Conservation (phyloP, 64 coral and sea anemone species). For the Montipora efflorescens region DNA sequence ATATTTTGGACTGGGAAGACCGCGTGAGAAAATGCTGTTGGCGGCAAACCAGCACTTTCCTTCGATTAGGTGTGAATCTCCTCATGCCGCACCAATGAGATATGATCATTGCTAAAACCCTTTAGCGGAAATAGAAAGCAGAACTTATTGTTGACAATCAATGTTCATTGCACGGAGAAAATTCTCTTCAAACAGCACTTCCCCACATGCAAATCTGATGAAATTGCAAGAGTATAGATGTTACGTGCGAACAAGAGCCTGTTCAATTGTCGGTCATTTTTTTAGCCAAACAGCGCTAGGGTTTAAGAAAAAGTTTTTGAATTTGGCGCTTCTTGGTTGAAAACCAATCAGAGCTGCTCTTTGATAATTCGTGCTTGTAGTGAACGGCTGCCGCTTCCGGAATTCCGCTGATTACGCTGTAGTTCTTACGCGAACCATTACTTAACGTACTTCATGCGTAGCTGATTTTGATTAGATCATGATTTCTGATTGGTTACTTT, state of each 20-base stretch:
- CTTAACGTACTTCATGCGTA: no score
- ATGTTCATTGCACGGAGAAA: background rate
- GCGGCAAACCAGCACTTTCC: background rate
- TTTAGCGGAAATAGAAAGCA: background rate
- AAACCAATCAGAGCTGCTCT: background rate
- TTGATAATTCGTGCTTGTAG: background rate
- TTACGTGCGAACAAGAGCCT: background rate
- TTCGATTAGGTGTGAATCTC: background rate
- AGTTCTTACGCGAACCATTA: background rate
- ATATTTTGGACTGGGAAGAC: background rate
- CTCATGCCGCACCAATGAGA: background rate
- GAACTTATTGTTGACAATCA: background rate
- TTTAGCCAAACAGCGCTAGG: background rate
- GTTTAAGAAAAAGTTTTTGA: background rate
- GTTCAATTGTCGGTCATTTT: constrained; percentile 9
- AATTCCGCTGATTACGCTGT: background rate
- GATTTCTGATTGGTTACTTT: no score
- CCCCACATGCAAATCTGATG: constrained; percentile 10
- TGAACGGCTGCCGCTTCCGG: background rate
- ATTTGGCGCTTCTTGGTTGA: constrained; percentile 5
- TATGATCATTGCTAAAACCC: background rate
- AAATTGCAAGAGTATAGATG: background rate
- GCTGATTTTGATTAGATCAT: no score
- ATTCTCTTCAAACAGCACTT: background rate
- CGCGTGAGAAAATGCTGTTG: background rate